These are phyloP conservation scores for Daphoenositta chrysoptera DNA, from an alignment of 2,113 vertebrate genomes.

Conservation along the genomic window DNA sequence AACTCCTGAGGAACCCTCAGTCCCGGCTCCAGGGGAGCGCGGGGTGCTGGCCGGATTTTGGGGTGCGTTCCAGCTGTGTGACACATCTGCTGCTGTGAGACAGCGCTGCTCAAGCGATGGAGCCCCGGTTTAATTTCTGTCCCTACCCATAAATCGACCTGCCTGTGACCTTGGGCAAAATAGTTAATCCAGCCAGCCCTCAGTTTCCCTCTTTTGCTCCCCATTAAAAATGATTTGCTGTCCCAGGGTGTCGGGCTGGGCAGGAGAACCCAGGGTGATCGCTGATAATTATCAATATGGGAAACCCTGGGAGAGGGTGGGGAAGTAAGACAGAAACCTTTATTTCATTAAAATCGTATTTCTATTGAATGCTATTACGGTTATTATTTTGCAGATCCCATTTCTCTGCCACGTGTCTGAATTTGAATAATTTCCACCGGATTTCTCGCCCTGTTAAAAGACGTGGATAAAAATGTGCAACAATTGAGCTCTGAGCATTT, in stretches of 20 bases:
- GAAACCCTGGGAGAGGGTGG: not conserved
- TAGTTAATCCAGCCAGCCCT: slow-evolving; percentile 29
- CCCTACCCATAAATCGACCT: not conserved
- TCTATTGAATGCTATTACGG: not conserved
- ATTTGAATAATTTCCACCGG: not conserved
- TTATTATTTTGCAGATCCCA: not conserved
- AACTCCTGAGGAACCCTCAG: not conserved
- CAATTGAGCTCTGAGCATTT: not conserved
- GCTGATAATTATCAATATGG: slow-evolving; percentile 4
- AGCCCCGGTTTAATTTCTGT: not conserved
- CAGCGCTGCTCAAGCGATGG: not conserved
- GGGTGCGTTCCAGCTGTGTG: not conserved
- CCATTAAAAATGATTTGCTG: slow-evolving; percentile 46
- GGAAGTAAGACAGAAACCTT: not conserved
- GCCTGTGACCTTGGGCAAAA: slow-evolving; percentile 31
- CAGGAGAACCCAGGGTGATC: not conserved
- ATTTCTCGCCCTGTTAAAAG: not conserved
- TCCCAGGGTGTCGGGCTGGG: not conserved
- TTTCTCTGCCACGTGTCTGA: not conserved
- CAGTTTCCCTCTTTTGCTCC: slow-evolving; percentile 41
- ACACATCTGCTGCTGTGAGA: not conserved
- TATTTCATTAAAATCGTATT: not conserved
- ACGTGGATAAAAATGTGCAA: not conserved
- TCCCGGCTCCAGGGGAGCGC: too few relatives aligned
- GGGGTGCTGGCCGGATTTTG: not conserved